Evolutionary conservation across 1,140 invertebrate species (phyloP), one percentile per base, ranked within the genome.

Genomic region (Neelides sp.): DNA sequence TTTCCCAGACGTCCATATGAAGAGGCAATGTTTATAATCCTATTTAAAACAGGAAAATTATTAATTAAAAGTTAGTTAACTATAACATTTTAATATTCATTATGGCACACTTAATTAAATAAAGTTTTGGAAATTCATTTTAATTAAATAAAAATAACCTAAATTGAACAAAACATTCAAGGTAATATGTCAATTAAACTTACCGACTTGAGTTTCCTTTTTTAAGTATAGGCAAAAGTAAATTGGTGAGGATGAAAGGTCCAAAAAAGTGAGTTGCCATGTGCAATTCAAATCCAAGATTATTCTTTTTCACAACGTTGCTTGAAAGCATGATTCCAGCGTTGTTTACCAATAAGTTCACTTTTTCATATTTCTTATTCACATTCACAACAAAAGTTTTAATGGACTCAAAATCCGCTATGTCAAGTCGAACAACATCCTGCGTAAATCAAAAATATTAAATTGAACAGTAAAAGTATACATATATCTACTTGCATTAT

Each of bases 321-420:
- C 15, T 8, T n/a, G 5, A 40, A 8, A 20, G 19, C 32, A 40
- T n/a, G 7, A 15, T 40, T 40, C 37, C 82, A 32, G 83, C 83
- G 66, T 87, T 87, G 62, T 85, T 83, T 24, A 87, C 76, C 3
- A 88, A 65, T 27, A 82, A 74, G 66, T 88, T 71, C 51, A 88
- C 72, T 57, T 75, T 64, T 1, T 68, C 59, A 64, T 78, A 81
- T 27, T 73, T 69, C 54, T 67, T 64, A 37, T 78, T 71, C 1
- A 88, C 71, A 44, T 76, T 65, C 35, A 72, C 63, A n/a, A 74
- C 75, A 72, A 85, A 86, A 23, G 73, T 68, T 63, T 72, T 71
- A 17, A 87, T 76, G 0, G 83, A 86, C 36, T 69, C 64, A n/a
- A 85, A 69, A 0, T 77, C 82, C 24, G 75, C 69, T 8, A 87